Conservation (phyloP, 2,113 vertebrate species). For the Galemys pyrenaicus region DNA sequence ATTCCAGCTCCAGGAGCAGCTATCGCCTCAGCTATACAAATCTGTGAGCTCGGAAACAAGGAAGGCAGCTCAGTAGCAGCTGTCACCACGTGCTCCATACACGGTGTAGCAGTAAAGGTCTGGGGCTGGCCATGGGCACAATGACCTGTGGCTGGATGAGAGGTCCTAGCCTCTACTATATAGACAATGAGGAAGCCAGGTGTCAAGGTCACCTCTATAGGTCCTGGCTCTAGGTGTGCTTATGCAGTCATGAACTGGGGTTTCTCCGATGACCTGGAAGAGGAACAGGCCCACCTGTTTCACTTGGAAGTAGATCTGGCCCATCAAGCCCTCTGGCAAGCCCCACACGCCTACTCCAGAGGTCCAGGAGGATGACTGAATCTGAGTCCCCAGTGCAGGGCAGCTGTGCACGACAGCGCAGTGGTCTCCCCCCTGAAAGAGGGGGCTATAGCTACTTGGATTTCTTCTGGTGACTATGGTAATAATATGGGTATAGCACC, state of each 20-base stretch:
- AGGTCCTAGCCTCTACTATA: slow-evolving; percentile 94
- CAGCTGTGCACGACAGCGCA: slow-evolving; percentile 89
- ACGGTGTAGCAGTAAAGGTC: slow-evolving; percentile 97
- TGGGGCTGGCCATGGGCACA: slow-evolving; percentile 96
- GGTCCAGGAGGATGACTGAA: slow-evolving; percentile 92
- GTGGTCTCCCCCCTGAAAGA: slow-evolving; percentile 62
- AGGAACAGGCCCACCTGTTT: slow-evolving; percentile 91
- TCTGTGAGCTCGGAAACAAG: slow-evolving; percentile 95
- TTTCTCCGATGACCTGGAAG: slow-evolving; percentile 85
- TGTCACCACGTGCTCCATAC: slow-evolving; percentile 94
- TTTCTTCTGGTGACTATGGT: neutral
- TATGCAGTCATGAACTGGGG: slow-evolving; percentile 94
- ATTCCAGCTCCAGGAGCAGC: slow-evolving; percentile 95
- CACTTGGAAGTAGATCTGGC: no score
- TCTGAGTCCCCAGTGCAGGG: slow-evolving; percentile 90
- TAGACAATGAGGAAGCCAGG: slow-evolving; percentile 93
- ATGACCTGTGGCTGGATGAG: slow-evolving; percentile 97
- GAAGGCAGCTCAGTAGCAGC: slow-evolving; percentile 94
- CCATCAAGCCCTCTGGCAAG: slow-evolving; percentile 93
- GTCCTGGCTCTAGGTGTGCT: slow-evolving; percentile 94
- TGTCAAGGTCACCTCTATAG: slow-evolving; percentile 92
- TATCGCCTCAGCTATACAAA: slow-evolving; percentile 93
- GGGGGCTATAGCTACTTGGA: neutral
- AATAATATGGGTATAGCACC: neutral
- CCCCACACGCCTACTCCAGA: slow-evolving; percentile 94